Percentiles rank a stretch among this genome's conserved stretches.
Conservation (phyloP, 2,797 vertebrate species). For the Synaphobranchus kaupii region DNA sequence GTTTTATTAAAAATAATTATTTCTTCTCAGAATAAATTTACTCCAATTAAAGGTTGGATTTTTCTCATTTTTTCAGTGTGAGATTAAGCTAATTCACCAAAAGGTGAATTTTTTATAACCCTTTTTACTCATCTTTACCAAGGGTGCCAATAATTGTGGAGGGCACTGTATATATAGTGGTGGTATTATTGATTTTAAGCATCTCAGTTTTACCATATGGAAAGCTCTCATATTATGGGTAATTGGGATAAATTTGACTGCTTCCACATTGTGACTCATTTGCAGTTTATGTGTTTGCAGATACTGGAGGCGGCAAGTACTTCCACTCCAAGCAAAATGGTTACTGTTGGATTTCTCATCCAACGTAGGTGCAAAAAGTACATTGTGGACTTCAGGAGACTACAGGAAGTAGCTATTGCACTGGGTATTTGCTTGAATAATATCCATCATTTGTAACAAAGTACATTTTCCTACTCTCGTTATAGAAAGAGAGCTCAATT, state of each 20-base stretch:
- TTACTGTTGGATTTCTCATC: constrained; percentile 57
- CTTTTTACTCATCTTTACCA: too few relatives aligned
- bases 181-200: constrained; percentile 27
- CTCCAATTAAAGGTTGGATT: too few relatives aligned
- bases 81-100: too few relatives aligned
- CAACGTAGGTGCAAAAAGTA: constrained; percentile 43
- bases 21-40: too few relatives aligned
- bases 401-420: background rate
- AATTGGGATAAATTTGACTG: constrained; percentile 47
- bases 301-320: constrained; percentile 54
- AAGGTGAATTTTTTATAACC: too few relatives aligned
- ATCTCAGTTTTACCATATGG: constrained; percentile 44
- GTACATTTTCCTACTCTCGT: background rate
- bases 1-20: too few relatives aligned
- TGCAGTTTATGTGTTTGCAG: constrained; percentile 57
- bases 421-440: background rate
- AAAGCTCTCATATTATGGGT: constrained; percentile 47
- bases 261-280: constrained; percentile 52
- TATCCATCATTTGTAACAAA: background rate
- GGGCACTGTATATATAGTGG: background rate
- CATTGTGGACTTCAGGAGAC: constrained; percentile 21
- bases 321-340: constrained; percentile 54
- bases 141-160: too few relatives aligned
- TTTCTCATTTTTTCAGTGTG: too few relatives aligned
- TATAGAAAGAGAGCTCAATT: too few relatives aligned